Conservation (phyloP, 2,113 vertebrate species). For the Castor canadensis region DNA sequence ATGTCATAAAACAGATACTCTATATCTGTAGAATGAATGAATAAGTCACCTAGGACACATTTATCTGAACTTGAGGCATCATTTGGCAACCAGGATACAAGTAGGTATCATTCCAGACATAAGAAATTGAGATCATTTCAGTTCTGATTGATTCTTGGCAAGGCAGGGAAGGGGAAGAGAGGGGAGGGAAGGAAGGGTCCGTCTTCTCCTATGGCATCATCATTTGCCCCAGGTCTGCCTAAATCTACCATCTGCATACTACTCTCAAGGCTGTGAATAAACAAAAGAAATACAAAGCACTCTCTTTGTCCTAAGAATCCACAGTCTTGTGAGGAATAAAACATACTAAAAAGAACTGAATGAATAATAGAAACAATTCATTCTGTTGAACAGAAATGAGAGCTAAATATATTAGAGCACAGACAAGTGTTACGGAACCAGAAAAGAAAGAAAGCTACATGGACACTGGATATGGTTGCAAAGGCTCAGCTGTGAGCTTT, state of each 20-base stretch:
- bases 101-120: neutral
- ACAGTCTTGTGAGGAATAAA: neutral
- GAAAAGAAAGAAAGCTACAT: neutral
- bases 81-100: neutral
- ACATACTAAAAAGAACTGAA: neutral
- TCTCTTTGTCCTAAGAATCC: neutral
- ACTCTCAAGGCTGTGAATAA: neutral
- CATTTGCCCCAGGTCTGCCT: neutral
- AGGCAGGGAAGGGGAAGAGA: rapidly evolving
- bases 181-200: too few species aligned
- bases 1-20: neutral
- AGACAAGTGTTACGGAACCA: slow-evolving; percentile 36
- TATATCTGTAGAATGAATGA: neutral
- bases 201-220: neutral
- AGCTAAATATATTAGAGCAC: neutral
- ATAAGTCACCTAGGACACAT: neutral
- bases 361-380: slow-evolving; percentile 8
- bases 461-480: slow-evolving; percentile 1
- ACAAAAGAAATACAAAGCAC: neutral
- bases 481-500: neutral
- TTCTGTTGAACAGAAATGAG: neutral
- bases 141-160: neutral
- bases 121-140: neutral
- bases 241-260: neutral
- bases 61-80: neutral